These are phyloP conservation scores for Bellardia pandia DNA, from an alignment of 2,888 invertebrate genomes.

Conservation along the genomic window DNA sequence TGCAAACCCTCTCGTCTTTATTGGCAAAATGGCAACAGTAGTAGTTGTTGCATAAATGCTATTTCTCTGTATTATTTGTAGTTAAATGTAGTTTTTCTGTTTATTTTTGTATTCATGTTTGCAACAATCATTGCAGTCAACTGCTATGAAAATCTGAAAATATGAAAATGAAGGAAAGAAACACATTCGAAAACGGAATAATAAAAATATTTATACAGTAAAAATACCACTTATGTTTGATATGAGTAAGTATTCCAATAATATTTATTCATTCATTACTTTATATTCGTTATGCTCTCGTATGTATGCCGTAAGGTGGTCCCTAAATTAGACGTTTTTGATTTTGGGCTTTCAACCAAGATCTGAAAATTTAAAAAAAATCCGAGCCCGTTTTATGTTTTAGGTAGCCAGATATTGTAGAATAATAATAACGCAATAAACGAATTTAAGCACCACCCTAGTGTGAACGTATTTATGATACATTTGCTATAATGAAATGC, in stretches of 20 bases:
- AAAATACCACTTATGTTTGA: not conserved
- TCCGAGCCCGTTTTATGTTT: not conserved
- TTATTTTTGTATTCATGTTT: slow-evolving; percentile 8
- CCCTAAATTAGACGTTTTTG: not conserved
- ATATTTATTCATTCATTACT: not conserved
- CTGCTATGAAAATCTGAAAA: slow-evolving; percentile 12
- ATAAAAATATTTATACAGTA: not conserved
- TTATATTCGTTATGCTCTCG: not conserved
- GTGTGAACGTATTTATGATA: not conserved
- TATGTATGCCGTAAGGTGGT: not conserved
- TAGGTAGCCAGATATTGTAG: too few species aligned
- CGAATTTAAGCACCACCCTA: too few species aligned
- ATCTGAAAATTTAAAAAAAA: too few species aligned
- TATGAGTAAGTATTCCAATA: not conserved
- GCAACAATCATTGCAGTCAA: slow-evolving; percentile 23
- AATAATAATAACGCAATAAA: too few species aligned
- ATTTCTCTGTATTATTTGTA: not conserved
- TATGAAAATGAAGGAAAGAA: not conserved
- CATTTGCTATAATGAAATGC: not conserved
- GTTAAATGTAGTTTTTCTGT: not conserved
- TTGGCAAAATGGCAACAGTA: too few species aligned
- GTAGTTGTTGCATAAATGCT: not conserved
- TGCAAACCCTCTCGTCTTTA: too few species aligned
- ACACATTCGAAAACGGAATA: not conserved
- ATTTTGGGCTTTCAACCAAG: too few species aligned